Base-by-base conservation (phyloP, 2,797 vertebrate species). In the Megaceryle alcyon region DNA sequence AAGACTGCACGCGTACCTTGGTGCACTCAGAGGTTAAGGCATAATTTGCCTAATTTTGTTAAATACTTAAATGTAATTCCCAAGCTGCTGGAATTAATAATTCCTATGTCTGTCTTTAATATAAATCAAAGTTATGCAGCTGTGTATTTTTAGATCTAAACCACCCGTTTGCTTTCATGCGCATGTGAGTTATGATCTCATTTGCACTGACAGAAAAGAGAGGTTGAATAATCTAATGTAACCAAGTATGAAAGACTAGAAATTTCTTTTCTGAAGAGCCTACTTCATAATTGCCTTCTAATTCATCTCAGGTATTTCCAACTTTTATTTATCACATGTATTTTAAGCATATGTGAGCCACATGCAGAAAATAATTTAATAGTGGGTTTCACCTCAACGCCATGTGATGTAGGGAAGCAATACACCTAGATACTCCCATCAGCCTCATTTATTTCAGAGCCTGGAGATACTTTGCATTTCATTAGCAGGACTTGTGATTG, bases 121-220 rank as follows among this genome's bases (percentile, higher is more conserved):
- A 93, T 69, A 92, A 96, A 53, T 68, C 61, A 97, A 94, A 88
- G 96, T 75, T 73, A 96, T 94, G 64, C 92, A 94, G 82, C 90
- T 92, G 79, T 48, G 73, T 7, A 3, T 68, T 87, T 96, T 91
- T 65, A 82, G 72, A 94, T 91, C 77, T 94, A 87, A 92, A 81
- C 44, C 82, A 69, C 41, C 7, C 56, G 2, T 87, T 93, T 93
- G 71, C 69, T 94, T 95, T 96, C n/a, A 82, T 44, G 88, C 53
- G 39, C 46, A 31, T 39, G 57, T 89, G 96, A 96, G 57, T 85
- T 60, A 90, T 49, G 76, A 92, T 71, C 93, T 94, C 77, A 90
- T 94, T 94, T 94, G 90, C 75, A 73, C 88, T 86, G 86, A 89
- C 81, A 93, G 76, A 95, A 85, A 92, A 88, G 43, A 78, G 43